A percentile compares a stretch with the other conserved stretches of the same genome.
These are phyloP conservation scores for Agriopis aurantiaria DNA, from an alignment of 2,888 invertebrate species.

Conservation along the genomic window DNA sequence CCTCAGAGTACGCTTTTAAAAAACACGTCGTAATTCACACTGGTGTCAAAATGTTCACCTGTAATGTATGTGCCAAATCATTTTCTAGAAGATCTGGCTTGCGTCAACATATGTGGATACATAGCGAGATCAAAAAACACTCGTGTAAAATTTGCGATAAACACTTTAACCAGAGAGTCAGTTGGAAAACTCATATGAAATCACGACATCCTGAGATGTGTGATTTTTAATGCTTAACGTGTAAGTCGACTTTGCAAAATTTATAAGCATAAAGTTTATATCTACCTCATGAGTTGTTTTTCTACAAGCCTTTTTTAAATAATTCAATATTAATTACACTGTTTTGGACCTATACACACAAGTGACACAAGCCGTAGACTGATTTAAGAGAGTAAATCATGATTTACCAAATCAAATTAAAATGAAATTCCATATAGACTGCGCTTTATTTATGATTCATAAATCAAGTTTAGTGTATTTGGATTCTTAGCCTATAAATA, in stretches of 20 bases:
- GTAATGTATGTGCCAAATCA: constrained; percentile 59
- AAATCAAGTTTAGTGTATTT: too few species aligned
- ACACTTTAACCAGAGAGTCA: constrained; percentile 61
- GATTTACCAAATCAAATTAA: too few species aligned
- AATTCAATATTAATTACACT: too few species aligned
- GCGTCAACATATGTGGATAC: constrained; percentile 63
- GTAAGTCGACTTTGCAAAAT: background rate
- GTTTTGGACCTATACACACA: too few species aligned
- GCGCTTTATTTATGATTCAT: too few species aligned
- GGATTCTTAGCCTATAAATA: too few species aligned
- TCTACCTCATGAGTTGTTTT: constrained; percentile 5
- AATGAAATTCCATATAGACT: too few species aligned
- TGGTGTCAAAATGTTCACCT: constrained; percentile 55
- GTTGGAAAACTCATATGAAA: constrained; percentile 68
- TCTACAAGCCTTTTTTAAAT: background rate
- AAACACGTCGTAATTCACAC: constrained; percentile 57
- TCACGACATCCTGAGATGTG: constrained; percentile 66
- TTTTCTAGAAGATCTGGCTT: constrained; percentile 57
- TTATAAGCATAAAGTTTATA: background rate
- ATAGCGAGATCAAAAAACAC: constrained; percentile 59
- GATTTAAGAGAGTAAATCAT: background rate
- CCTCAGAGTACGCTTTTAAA: constrained; percentile 53
- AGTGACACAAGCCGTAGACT: background rate
- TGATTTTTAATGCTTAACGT: constrained; percentile 40
- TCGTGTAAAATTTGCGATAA: constrained; percentile 58